Percentiles rank a stretch among this genome's conserved stretches.
These are phyloP conservation scores for Sminthurinus signatus DNA, from an alignment of 1,140 invertebrate genomes.

Conservation along the genomic window DNA sequence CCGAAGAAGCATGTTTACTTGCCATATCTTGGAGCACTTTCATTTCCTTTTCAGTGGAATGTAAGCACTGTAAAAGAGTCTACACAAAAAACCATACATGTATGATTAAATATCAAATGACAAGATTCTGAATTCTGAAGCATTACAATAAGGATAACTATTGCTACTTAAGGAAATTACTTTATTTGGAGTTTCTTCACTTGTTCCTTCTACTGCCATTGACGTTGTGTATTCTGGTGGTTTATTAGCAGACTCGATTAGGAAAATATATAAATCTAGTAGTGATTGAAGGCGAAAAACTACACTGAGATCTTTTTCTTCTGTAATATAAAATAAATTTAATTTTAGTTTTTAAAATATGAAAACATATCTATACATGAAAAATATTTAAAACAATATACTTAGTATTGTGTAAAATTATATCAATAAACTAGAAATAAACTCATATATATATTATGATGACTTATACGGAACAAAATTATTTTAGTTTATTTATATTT, in stretches of 20 bases:
- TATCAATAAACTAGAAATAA: no score
- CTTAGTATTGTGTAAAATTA: no score
- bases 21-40: constrained; percentile 27
- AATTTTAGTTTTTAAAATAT: no score
- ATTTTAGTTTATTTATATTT: no score
- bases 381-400: no score
- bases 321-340: constrained; percentile 15
- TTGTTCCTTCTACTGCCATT: constrained; percentile 8
- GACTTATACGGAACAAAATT: no score
- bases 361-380: no score
- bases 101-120: constrained; percentile 2
- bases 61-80: constrained; percentile 33
- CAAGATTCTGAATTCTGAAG: neutral
- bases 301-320: constrained; percentile 26
- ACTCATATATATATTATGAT: no score
- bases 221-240: constrained; percentile 26
- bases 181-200: neutral
- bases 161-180: neutral
- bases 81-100: constrained; percentile 3
- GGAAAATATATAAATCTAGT: constrained; percentile 28
- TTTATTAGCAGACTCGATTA: constrained; percentile 1
- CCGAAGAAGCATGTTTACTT: constrained; percentile 8
- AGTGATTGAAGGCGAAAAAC: constrained; percentile 27
- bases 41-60: constrained; percentile 33
- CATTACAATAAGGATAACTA: neutral